These are phyloP conservation scores for Melinaea menophilus DNA, from an alignment of 2,888 invertebrate species.

Conservation along the genomic window DNA sequence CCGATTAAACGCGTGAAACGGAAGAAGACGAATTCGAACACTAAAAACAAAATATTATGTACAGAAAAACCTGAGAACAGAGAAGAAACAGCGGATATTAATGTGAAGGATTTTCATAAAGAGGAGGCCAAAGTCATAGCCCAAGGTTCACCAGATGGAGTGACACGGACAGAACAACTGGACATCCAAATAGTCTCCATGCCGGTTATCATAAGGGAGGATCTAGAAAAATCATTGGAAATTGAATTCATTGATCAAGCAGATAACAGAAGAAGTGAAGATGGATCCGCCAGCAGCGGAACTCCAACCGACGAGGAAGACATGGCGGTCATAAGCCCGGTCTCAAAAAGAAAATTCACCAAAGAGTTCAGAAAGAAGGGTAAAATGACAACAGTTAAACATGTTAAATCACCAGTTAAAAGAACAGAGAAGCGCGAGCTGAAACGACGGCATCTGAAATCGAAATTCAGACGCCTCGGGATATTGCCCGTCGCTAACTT, in stretches of 20 bases:
- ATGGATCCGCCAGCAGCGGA: neutral
- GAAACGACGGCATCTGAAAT: conserved; percentile 42
- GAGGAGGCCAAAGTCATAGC: neutral
- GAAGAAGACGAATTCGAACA: conserved; percentile 11
- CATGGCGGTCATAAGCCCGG: neutral
- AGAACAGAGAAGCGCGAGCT: conserved; percentile 35
- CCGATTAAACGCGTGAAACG: conserved; percentile 28
- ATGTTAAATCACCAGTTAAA: conserved; percentile 12
- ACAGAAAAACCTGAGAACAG: conserved; percentile 12
- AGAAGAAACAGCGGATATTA: conserved; percentile 4
- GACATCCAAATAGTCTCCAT: conserved; percentile 35
- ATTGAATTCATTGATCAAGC: conserved; percentile 38
- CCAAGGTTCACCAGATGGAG: conserved; percentile 9
- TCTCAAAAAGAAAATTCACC: neutral
- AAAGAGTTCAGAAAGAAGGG: neutral
- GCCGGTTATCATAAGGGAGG: conserved; percentile 34
- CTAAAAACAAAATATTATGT: neutral
- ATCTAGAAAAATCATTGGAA: conserved; percentile 30
- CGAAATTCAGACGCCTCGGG: conserved; percentile 49
- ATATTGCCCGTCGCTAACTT: conserved; percentile 48
- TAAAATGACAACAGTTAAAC: conserved; percentile 14
- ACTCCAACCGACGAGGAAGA: neutral
- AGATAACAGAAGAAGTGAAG: neutral
- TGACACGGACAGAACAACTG: conserved; percentile 13
- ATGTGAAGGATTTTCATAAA: conserved; percentile 20